Percentiles rank a stretch among this genome's conserved stretches.
Evolutionary conservation across 2,888 invertebrate species (phyloP).

Genomic region (Nomada lathburiana): DNA sequence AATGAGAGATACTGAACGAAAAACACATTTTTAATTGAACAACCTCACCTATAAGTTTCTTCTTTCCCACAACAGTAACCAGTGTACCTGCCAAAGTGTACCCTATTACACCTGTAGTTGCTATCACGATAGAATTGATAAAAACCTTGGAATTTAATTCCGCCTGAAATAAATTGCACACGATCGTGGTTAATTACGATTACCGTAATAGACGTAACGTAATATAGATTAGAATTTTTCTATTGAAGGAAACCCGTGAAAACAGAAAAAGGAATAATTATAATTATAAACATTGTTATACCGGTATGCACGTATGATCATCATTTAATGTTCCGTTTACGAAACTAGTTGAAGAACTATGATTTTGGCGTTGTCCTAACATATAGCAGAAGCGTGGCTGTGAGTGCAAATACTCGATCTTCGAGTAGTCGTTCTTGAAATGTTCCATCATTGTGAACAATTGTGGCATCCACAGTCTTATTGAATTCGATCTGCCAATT

Average conservation of each 20-base stretch:
- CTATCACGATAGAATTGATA: slow-evolving; percentile 89
- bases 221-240: neutral
- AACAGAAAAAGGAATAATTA: neutral
- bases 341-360: slow-evolving; percentile 29
- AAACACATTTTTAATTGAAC: neutral
- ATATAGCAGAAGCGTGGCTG: slow-evolving; percentile 76
- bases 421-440: slow-evolving; percentile 76
- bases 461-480: slow-evolving; percentile 95
- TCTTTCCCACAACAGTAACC: slow-evolving; percentile 86
- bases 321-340: slow-evolving; percentile 27
- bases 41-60: slow-evolving; percentile 85
- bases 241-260: neutral
- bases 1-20: too few species aligned
- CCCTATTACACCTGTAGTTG: slow-evolving; percentile 87
- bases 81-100: slow-evolving; percentile 87
- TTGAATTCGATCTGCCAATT: slow-evolving; percentile 89
- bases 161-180: slow-evolving; percentile 70
- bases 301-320: slow-evolving; percentile 50
- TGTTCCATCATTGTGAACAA: slow-evolving; percentile 90
- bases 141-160: slow-evolving; percentile 87
- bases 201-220: too few species aligned
- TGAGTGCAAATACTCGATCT: slow-evolving; percentile 62
- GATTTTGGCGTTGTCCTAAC: slow-evolving; percentile 65
- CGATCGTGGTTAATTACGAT: neutral
- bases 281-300: slow-evolving; percentile 34